Evolutionary conservation across 2,888 invertebrate genomes (phyloP), one percentile per base, ranked within the genome.

Genomic region (Cordylochernes scorpioides): DNA sequence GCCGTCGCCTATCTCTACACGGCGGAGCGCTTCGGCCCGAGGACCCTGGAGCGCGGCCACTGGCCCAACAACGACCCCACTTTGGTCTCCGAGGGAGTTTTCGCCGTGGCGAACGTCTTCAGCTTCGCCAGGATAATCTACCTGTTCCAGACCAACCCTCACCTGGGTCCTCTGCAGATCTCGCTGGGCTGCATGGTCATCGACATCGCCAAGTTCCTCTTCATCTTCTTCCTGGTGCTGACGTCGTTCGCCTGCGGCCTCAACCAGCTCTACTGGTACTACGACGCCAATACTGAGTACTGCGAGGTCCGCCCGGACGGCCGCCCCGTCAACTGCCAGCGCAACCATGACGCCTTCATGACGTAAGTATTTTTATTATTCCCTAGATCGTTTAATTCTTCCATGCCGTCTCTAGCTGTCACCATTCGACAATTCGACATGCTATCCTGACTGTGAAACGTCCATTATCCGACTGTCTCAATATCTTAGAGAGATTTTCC

Each of bases 241-340:
- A 54, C 56, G 3, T 56, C 56, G n/a, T 58, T 57, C 38, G 56
- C 55, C 5, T 57, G 57, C 42, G 55, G 55, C 26, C 60, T 86
- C 43, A 86, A 86, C 54, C 86, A 86, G 50, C 45, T 58, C 8
- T 57, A 55, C 35, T 58, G 55, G 52, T 61, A 60, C 41, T 60
- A 60, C 45, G 53, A 52, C 26, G 44, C 51, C 6, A 42, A 31
- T 15, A 38, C 32, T 5, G 35, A 33, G 46, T 59, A 57, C 41
- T 58, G 58, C 43, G 50, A 49, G 24, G 32, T 32, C 5, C 31
- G 29, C 5, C 37, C 34, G 15, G 40, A 35, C 21, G 40, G 39
- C 6, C 39, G 44, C 6, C 44, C 41, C 15, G 43, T 42, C 27
- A 33, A 45, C 17, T 46, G 51, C 28, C 40, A 42, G 25, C 39